Evolutionary conservation across 2,113 vertebrate species (phyloP).

Genomic region (Nestor notabilis): DNA sequence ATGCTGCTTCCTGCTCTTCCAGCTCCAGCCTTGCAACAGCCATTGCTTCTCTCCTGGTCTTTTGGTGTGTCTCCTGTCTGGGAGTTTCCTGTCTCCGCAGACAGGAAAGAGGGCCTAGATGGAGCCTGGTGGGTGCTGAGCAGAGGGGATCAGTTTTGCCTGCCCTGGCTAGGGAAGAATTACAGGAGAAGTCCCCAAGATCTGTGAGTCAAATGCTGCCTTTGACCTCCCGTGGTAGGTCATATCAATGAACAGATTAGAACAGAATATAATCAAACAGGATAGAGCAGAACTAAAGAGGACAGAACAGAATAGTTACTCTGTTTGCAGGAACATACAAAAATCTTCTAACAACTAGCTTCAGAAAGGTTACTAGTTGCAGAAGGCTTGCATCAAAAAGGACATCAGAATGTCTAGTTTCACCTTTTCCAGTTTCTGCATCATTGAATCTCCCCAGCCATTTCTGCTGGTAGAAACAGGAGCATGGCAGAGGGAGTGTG

Average conservation of each 20-base stretch:
- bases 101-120: no score
- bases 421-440: neutral
- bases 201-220: neutral
- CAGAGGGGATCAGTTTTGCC: no score
- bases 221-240: neutral
- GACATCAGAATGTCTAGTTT: neutral
- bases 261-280: neutral
- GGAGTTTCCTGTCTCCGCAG: no score
- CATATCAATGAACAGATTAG: neutral
- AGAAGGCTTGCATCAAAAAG: fast-evolving
- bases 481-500: neutral
- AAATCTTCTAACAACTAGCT: neutral
- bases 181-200: neutral
- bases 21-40: neutral
- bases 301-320: neutral
- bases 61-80: no score
- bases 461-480: neutral
- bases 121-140: no score
- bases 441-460: neutral
- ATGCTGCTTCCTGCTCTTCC: neutral
- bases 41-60: neutral
- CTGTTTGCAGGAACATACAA: neutral
- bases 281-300: neutral
- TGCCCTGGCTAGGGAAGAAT: neutral
- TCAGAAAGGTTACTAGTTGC: neutral